A percentile compares a stretch with the other conserved stretches of the same genome.
Evolutionary conservation across 2,113 vertebrate genomes (phyloP).

Genomic region (Colaptes auratus): DNA sequence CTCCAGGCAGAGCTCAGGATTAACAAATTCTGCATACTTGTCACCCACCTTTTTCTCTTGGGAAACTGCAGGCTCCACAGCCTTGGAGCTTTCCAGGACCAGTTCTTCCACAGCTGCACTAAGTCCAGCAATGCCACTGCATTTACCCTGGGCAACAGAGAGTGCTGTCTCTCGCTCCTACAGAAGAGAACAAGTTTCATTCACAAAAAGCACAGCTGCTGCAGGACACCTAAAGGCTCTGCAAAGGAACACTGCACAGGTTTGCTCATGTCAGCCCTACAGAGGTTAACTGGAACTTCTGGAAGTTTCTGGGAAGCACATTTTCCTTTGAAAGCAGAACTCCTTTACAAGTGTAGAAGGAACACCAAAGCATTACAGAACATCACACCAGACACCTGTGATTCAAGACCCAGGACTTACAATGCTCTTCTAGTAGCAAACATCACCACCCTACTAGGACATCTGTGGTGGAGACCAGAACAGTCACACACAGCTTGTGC

Average conservation of each 20-base stretch:
- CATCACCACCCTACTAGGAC: background rate
- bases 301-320: background rate
- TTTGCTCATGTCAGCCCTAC: background rate
- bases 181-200: conserved; percentile 18
- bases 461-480: background rate
- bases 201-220: background rate
- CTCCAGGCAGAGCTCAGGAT: background rate
- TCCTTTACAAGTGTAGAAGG: background rate
- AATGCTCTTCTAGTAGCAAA: background rate
- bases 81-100: conserved; percentile 75
- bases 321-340: background rate
- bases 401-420: background rate
- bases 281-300: background rate
- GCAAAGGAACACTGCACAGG: background rate
- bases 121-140: conserved; percentile 26
- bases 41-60: conserved; percentile 73
- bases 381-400: background rate
- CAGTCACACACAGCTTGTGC: background rate
- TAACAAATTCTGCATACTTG: background rate
- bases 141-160: conserved; percentile 71
- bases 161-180: conserved; percentile 85
- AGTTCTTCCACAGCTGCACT: conserved; percentile 78
- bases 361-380: background rate
- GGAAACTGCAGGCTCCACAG: conserved; percentile 56
- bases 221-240: background rate